Evolutionary conservation across 2,888 invertebrate genomes (phyloP).

Genomic region (Magallana nippona): DNA sequence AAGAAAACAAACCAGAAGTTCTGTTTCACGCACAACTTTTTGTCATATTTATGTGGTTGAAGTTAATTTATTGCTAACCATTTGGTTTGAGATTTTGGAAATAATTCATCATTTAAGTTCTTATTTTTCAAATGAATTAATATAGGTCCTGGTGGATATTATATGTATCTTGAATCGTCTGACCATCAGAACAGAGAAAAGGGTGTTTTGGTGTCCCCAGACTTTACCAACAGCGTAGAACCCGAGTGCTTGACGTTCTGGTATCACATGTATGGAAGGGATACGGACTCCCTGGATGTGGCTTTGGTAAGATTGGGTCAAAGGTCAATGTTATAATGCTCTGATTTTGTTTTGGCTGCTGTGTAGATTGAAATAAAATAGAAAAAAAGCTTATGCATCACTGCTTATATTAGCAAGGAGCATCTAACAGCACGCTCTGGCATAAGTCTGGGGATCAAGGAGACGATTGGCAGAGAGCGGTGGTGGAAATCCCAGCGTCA

Average conservation of each 20-base stretch:
- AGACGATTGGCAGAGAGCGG: conserved; percentile 1
- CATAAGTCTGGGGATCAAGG: conserved; percentile 26
- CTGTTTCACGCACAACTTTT: not conserved
- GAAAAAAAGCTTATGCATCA: too few species aligned
- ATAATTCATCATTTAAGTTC: too few species aligned
- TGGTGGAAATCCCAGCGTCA: conserved; percentile 34
- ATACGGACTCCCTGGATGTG: not conserved
- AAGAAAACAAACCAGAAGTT: not conserved
- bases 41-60: too few species aligned
- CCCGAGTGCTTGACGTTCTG: conserved; percentile 25
- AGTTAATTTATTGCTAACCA: too few species aligned
- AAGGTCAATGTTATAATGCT: too few species aligned
- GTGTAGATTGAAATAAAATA: too few species aligned
- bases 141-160: not conserved
- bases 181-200: not conserved
- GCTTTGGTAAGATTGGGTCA: not conserved
- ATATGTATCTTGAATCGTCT: conserved; percentile 20
- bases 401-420: too few species aligned
- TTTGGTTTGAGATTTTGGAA: too few species aligned
- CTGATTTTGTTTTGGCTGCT: too few species aligned
- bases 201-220: conserved; percentile 15
- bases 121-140: too few species aligned
- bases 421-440: not conserved
- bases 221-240: not conserved
- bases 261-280: conserved; percentile 23